These are phyloP conservation scores for Ariopsis seemanni DNA, from an alignment of 2,113 vertebrate genomes.

Conservation along the genomic window DNA sequence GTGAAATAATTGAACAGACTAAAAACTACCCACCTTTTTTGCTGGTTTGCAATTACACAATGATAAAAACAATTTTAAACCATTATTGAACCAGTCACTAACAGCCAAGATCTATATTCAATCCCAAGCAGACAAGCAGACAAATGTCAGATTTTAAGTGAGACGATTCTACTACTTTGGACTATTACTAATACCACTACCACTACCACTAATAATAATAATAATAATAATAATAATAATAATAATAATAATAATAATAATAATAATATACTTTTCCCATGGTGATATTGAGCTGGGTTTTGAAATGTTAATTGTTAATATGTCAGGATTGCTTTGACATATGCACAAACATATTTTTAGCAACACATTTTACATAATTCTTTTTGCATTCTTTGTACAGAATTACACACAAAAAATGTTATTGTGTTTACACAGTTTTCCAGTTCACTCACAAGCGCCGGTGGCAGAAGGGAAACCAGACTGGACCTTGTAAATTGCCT, in stretches of 20 bases:
- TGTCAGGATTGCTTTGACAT: background rate
- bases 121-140: too few species aligned
- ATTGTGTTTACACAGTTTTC: background rate
- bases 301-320: background rate
- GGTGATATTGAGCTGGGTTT: background rate
- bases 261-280: background rate
- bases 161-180: background rate
- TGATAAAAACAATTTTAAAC: background rate
- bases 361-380: background rate
- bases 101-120: background rate
- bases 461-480: background rate
- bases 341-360: background rate
- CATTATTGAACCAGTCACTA: background rate
- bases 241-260: background rate
- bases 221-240: background rate
- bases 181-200: background rate
- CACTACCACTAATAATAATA: background rate
- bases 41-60: background rate
- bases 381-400: background rate
- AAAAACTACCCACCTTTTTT: background rate
- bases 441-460: too few species aligned
- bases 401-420: background rate
- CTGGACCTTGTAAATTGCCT: conserved; percentile 31
- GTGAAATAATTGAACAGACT: background rate
- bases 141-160: too few species aligned